A percentile compares a stretch with the other conserved stretches of the same genome.
These are phyloP conservation scores for Phoebastria nigripes DNA, from an alignment of 2,797 vertebrate genomes.

Conservation along the genomic window DNA sequence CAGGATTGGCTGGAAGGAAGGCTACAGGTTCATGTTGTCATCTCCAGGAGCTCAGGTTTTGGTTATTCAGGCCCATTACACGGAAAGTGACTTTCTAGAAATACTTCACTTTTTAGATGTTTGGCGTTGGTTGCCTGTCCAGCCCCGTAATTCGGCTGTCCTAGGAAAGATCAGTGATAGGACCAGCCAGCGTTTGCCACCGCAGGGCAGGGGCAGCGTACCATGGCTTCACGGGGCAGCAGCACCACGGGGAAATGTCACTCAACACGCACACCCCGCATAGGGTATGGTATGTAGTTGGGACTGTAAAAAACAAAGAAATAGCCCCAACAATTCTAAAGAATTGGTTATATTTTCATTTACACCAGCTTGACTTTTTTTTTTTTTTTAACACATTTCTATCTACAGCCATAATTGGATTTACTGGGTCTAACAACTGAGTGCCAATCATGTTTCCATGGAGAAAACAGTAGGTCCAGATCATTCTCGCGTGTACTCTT, in stretches of 20 bases:
- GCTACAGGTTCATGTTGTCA: neutral
- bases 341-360: neutral
- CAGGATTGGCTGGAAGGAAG: neutral
- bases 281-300: neutral
- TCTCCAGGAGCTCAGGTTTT: neutral
- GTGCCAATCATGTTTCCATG: conserved; percentile 33
- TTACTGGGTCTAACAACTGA: neutral
- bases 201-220: neutral
- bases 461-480: conserved; percentile 22
- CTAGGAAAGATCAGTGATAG: neutral
- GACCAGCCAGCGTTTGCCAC: neutral
- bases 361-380: neutral
- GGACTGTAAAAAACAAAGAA: neutral
- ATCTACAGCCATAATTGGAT: neutral
- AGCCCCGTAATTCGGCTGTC: conserved; percentile 1
- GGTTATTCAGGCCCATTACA: conserved; percentile 2
- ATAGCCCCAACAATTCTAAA: neutral
- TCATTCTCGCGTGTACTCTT: neutral
- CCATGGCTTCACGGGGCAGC: neutral
- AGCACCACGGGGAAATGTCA: neutral
- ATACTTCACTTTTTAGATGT: neutral
- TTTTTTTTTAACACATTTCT: neutral
- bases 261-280: neutral
- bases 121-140: neutral
- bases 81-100: conserved; percentile 13